Percentiles rank a stretch among this genome's conserved stretches.
Conservation (phyloP, 30 jellyfish, hydroid and myxozoan species). For the Chironex yamaguchii region DNA sequence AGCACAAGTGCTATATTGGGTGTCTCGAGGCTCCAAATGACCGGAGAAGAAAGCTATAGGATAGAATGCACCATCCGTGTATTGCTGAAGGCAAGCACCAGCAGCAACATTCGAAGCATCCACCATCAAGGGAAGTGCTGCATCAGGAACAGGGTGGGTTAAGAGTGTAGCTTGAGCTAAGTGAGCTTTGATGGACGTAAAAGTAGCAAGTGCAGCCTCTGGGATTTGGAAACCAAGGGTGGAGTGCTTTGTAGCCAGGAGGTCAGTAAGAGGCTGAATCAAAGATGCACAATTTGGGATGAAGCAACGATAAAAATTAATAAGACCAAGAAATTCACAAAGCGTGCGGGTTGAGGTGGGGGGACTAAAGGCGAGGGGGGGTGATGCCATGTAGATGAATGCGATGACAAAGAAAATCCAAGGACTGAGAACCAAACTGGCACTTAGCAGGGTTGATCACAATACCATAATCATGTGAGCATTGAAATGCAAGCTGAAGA, state of each 20-base stretch:
- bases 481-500: neutral
- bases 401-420: neutral
- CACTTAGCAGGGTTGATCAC: neutral
- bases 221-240: conserved; percentile 21
- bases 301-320: neutral
- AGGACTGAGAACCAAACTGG: neutral
- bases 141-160: too few relatives aligned
- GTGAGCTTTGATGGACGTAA: neutral
- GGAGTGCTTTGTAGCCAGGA: neutral
- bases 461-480: neutral
- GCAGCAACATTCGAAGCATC: neutral
- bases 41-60: neutral
- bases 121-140: neutral
- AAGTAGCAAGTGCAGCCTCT: conserved; percentile 29
- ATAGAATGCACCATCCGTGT: neutral
- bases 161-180: neutral
- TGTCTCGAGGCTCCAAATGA: neutral
- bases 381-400: neutral
- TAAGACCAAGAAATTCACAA: neutral
- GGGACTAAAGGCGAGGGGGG: too few relatives aligned
- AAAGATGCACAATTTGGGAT: conserved; percentile 2
- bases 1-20: neutral
- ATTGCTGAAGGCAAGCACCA: neutral
- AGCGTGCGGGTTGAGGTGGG: too few relatives aligned
- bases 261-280: neutral